These are phyloP conservation scores for Ceuthmochares aereus DNA, from an alignment of 2,113 vertebrate genomes.

Conservation along the genomic window DNA sequence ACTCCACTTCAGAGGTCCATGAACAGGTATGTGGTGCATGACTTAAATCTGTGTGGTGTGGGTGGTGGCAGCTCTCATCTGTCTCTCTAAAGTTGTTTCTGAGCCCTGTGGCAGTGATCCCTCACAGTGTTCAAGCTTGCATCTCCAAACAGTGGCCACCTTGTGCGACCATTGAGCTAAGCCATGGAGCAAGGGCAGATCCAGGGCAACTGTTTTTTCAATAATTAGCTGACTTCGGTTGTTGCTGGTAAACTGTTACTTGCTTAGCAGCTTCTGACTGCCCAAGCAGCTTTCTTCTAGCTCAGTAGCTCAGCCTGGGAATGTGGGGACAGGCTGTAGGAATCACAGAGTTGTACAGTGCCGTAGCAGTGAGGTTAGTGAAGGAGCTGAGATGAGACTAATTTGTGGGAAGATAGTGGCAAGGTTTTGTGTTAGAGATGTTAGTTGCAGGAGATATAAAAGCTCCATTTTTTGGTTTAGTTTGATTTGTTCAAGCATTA, in stretches of 20 bases:
- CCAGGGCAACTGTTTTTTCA: background rate
- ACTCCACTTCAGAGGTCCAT: background rate
- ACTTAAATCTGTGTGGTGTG: background rate
- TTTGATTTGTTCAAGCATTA: background rate
- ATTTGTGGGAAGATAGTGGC: background rate
- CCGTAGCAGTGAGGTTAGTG: background rate
- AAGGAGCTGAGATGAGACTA: no score
- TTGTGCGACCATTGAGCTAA: background rate
- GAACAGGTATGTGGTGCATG: accelerated
- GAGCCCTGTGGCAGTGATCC: background rate
- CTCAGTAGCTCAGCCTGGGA: background rate
- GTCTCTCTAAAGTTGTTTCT: background rate
- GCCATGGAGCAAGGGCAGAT: background rate
- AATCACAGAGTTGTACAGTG: accelerated
- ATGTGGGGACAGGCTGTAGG: accelerated
- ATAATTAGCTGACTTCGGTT: background rate
- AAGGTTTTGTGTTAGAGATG: background rate
- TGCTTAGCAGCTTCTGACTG: background rate
- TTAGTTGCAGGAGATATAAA: background rate
- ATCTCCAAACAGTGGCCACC: background rate
- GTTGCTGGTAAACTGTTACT: background rate
- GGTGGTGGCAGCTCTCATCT: background rate
- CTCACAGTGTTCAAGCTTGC: background rate
- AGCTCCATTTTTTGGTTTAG: background rate
- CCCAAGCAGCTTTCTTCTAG: background rate